These are phyloP conservation scores for Tylochromis polylepis DNA, from an alignment of 2,113 vertebrate species.

Conservation along the genomic window DNA sequence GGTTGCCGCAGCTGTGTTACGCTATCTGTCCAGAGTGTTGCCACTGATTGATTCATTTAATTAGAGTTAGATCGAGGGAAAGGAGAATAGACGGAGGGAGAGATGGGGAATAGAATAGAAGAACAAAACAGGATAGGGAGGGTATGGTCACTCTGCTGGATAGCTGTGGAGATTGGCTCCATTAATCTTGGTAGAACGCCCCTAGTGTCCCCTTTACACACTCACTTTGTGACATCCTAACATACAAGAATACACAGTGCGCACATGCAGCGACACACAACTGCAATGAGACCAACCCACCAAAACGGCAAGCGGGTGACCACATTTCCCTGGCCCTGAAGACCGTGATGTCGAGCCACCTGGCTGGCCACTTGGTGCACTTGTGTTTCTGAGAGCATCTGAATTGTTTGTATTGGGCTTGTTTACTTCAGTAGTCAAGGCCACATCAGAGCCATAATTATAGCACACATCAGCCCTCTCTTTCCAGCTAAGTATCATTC, in stretches of 20 bases:
- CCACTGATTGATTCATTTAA: conserved; percentile 81
- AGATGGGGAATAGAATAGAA: conserved; percentile 20
- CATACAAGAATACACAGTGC: conserved; percentile 11
- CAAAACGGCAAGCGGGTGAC: neutral
- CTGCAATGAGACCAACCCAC: neutral
- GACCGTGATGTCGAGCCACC: neutral
- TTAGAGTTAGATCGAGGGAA: conserved; percentile 66
- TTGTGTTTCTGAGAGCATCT: neutral
- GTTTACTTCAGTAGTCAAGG: conserved; percentile 31
- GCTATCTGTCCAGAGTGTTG: conserved; percentile 60
- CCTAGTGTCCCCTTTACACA: conserved; percentile 16
- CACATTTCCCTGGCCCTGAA: neutral
- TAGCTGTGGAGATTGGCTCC: conserved; percentile 61
- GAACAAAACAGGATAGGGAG: conserved; percentile 33
- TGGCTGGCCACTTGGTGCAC: neutral
- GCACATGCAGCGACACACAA: neutral
- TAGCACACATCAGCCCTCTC: neutral
- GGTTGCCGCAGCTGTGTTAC: conserved; percentile 28
- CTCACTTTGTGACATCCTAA: conserved; percentile 30
- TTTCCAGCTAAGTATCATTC: conserved; percentile 18
- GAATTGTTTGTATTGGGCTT: conserved; percentile 1
- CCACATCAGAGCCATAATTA: conserved; percentile 38
- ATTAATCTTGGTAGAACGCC: conserved; percentile 71
- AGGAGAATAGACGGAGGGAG: neutral
- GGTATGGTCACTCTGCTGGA: conserved; percentile 64